Evolutionary conservation across 2,888 invertebrate genomes (phyloP), one percentile per base, ranked within the genome.

Genomic region (Acleris literana): DNA sequence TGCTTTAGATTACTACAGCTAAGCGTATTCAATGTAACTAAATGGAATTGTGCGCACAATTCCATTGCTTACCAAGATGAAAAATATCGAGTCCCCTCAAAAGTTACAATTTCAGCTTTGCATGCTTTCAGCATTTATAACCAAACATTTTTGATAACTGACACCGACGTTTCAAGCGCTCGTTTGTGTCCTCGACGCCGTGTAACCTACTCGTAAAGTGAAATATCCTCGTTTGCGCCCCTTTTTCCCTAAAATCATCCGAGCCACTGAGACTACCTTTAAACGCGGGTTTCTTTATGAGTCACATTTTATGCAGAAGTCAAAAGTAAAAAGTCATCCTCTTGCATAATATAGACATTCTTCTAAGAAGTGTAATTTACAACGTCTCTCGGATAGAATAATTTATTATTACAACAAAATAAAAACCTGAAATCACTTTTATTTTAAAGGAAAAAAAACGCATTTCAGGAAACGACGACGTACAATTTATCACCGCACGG

Each of bases 401-500:
- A 62, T 54, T 43, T 62, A 62, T 43, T 62, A 62, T 56, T 18
- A 58, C 20, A 51, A 46, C 25, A 46, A 54, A 51, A 29, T n/a
- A 46, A 58, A 56, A 39, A 25, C 43, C 17, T 17, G 11, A 33
- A 58, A 58, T 39, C 18, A 53, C 33, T 22, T 54, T 61, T 55
- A 58, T 68, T 60, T 58, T 49, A 52, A 60, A 63, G 60, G 63
- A 67, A 64, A 54, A 64, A 69, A 65, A 70, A 68, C 63, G 63
- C 65, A 63, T 75, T 77, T 70, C 67, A 71, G 70, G 68, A 72
- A 76, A 69, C 71, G 74, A 70, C 33, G 33, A 68, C 71, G 64
- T 71, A 75, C 79, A 76, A 88, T 87, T 83, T 83, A 84, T 88
- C 83, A 86, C 76, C 69, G 9, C 9, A 75, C 70, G 54, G n/a